phyloP scores from a whole-genome alignment of 1,140 invertebrate genomes.

The Calephelis virginiensis region DNA sequence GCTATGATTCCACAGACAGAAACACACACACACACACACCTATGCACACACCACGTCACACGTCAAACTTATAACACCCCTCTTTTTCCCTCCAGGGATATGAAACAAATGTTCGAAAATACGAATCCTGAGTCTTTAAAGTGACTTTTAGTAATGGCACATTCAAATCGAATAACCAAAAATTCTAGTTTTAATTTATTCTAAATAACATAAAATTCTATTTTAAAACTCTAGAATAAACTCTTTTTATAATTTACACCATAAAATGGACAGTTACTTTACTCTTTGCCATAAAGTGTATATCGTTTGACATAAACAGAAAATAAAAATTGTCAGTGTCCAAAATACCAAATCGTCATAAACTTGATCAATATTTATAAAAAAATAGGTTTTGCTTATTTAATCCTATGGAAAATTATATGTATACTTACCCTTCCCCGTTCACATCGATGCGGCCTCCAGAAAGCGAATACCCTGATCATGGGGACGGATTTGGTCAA shows the following conservation, averaged over 20 bases:
- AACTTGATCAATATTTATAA: constrained; percentile 15
- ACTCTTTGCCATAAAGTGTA: no score
- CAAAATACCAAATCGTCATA: neutral
- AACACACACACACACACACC: no score
- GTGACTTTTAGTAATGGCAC: no score
- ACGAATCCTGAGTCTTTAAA: no score
- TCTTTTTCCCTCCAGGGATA: no score
- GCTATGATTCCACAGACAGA: no score
- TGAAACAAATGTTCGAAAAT: no score
- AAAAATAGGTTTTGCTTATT: constrained; percentile 23
- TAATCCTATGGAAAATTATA: constrained; percentile 51
- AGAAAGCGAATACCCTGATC: constrained; percentile 49
- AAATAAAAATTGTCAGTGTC: constrained; percentile 53
- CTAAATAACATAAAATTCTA: neutral
- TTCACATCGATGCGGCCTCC: constrained; percentile 38
- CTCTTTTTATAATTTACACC: neutral
- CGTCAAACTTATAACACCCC: no score
- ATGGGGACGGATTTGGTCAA: constrained; percentile 58
- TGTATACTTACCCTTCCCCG: constrained; percentile 41
- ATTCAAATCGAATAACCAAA: no score
- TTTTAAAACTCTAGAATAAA: neutral
- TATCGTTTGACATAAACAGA: constrained; percentile 1
- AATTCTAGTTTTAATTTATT: neutral
- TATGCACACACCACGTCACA: no score
- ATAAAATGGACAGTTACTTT: no score